These are phyloP conservation scores for Holothuria scabra DNA, from an alignment of 53 echinoderm and acorn worm species.

Conservation along the genomic window DNA sequence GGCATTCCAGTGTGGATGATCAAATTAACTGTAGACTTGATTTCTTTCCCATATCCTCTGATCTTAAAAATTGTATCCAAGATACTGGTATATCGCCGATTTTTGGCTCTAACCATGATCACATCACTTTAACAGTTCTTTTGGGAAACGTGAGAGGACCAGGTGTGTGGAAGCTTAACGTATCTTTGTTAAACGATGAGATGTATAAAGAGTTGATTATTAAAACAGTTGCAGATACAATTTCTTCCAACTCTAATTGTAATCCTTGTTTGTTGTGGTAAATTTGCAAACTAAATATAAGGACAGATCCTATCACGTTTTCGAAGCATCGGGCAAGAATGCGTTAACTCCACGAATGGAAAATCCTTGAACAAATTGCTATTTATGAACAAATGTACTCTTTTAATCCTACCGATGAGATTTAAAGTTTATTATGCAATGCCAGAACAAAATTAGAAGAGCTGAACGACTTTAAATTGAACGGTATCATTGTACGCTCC, in stretches of 20 bases:
- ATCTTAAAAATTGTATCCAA: too few relatives aligned
- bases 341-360: not conserved
- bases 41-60: too few relatives aligned
- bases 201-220: not conserved
- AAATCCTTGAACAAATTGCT: not conserved
- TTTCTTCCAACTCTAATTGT: not conserved
- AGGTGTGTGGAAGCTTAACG: slow-evolving; percentile 12
- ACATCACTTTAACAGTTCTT: not conserved
- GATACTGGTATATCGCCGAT: not conserved
- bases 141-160: not conserved
- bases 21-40: too few relatives aligned
- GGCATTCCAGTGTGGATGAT: too few relatives aligned
- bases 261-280: not conserved
- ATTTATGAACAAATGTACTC: not conserved
- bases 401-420: not conserved
- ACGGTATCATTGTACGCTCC: not conserved
- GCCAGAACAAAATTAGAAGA: not conserved
- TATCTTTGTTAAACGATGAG: slow-evolving; percentile 15
- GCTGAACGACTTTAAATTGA: not conserved
- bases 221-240: not conserved
- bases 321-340: slow-evolving; percentile 1
- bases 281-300: slow-evolving; percentile 10
- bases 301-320: not conserved
- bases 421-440: not conserved
- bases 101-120: not conserved